phyloP scores from a whole-genome alignment of 2,888 invertebrate genomes.

The Zaprionus obscuricornis region DNA sequence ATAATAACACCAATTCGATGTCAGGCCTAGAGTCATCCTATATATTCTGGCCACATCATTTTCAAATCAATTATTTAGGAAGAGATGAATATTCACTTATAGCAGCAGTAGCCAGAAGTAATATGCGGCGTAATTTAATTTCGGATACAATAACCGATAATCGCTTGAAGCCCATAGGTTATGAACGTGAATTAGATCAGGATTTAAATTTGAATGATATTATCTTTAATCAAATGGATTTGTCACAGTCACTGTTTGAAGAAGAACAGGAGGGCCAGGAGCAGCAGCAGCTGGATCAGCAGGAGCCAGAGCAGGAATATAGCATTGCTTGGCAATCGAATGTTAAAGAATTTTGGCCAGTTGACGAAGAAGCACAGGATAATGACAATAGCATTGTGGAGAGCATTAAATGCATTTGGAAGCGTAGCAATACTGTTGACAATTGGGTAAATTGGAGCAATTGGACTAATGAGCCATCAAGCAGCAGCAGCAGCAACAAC shows the following conservation, averaged over 20 bases:
- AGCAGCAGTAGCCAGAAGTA: too few species aligned
- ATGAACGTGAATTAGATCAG: too few species aligned
- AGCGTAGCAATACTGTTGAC: background rate
- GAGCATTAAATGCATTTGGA: conserved; percentile 42
- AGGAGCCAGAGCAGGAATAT: background rate
- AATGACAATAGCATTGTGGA: conserved; percentile 40
- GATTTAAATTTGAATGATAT: too few species aligned
- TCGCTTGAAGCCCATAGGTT: conserved; percentile 44
- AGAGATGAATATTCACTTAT: too few species aligned
- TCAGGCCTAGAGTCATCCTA: conserved; percentile 18
- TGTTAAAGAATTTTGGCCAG: too few species aligned
- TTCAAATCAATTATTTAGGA: conserved; percentile 18
- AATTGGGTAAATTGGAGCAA: conserved; percentile 19
- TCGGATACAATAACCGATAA: background rate
- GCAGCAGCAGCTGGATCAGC: conserved; percentile 1
- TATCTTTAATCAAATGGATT: conserved; percentile 15
- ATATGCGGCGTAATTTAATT: too few species aligned
- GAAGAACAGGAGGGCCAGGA: background rate
- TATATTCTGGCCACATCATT: conserved; percentile 36
- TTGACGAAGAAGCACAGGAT: background rate
- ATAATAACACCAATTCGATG: background rate
- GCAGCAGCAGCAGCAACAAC: conserved; percentile 12
- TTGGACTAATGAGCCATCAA: conserved; percentile 25
- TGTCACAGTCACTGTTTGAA: background rate
- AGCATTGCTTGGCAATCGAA: too few species aligned